These are phyloP conservation scores for Helobdella robusta DNA, from an alignment of 2,888 invertebrate species.

Conservation along the genomic window DNA sequence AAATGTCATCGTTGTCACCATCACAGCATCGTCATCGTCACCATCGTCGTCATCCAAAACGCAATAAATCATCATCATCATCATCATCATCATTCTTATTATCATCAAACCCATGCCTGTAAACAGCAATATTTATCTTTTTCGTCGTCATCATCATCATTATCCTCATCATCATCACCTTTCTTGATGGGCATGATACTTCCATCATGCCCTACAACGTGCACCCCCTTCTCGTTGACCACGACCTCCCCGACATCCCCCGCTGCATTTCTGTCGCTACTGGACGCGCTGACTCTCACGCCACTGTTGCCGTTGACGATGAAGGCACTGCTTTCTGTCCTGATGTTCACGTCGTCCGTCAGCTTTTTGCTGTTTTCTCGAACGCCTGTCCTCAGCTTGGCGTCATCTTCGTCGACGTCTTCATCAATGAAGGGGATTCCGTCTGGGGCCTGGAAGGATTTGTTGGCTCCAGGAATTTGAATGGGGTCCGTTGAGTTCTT, in stretches of 20 bases:
- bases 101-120: not conserved
- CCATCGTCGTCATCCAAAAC: not conserved
- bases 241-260: not conserved
- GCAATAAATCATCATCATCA: not conserved
- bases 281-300: too few relatives aligned
- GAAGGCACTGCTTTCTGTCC: conserved; percentile 9
- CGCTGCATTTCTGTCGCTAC: not conserved
- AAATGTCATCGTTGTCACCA: not conserved
- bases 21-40: not conserved
- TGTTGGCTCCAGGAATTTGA: conserved; percentile 27
- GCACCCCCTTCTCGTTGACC: not conserved
- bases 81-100: conserved; percentile 6
- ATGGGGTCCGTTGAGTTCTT: conserved; percentile 17
- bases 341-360: not conserved
- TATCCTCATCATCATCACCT: not conserved
- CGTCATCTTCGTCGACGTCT: conserved; percentile 23
- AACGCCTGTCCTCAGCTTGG: not conserved
- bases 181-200: not conserved
- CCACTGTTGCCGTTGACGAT: too few relatives aligned
- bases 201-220: not conserved
- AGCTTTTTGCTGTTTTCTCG: not conserved
- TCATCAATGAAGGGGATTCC: conserved; percentile 30
- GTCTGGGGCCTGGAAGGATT: conserved; percentile 29
- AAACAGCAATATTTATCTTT: too few relatives aligned
- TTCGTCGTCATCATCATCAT: not conserved